phyloP scores from a whole-genome alignment of 1,140 invertebrate genomes.

The Capitella teleta region DNA sequence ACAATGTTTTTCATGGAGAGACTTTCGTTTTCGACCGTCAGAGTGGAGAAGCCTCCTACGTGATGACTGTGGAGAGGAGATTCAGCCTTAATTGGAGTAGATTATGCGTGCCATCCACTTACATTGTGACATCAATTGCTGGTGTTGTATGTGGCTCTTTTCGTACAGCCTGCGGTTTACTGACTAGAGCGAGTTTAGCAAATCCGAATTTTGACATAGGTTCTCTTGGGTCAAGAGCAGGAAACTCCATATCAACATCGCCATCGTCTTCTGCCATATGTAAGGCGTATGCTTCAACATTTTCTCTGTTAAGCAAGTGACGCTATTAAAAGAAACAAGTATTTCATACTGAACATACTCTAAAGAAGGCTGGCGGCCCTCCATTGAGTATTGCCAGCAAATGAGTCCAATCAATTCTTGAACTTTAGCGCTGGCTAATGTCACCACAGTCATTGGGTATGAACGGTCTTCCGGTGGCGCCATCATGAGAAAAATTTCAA shows the following conservation, averaged over 20 bases:
- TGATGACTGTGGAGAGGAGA: slow-evolving; percentile 30
- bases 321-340: slow-evolving; percentile 10
- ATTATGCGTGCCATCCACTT: slow-evolving; percentile 20
- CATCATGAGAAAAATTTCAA: slow-evolving; percentile 72
- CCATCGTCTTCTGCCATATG: slow-evolving; percentile 93
- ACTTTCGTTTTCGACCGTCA: slow-evolving; percentile 35
- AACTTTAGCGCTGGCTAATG: slow-evolving; percentile 68
- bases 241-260: slow-evolving; percentile 89
- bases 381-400: slow-evolving; percentile 56
- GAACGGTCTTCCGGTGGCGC: slow-evolving; percentile 61
- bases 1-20: slow-evolving; percentile 39
- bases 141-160: too few relatives aligned
- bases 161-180: slow-evolving; percentile 39
- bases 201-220: slow-evolving; percentile 87
- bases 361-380: slow-evolving; percentile 42
- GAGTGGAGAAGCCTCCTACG: slow-evolving; percentile 41
- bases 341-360: slow-evolving; percentile 21
- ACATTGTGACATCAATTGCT: slow-evolving; percentile 32
- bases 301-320: slow-evolving; percentile 31
- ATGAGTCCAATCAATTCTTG: slow-evolving; percentile 86
- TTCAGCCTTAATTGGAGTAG: not conserved
- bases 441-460: slow-evolving; percentile 72
- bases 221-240: slow-evolving; percentile 74
- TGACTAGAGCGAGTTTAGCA: slow-evolving; percentile 71
- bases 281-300: slow-evolving; percentile 54